phyloP scores from a whole-genome alignment of 2,888 invertebrate genomes.

The Branchipolynoe longqiensis region DNA sequence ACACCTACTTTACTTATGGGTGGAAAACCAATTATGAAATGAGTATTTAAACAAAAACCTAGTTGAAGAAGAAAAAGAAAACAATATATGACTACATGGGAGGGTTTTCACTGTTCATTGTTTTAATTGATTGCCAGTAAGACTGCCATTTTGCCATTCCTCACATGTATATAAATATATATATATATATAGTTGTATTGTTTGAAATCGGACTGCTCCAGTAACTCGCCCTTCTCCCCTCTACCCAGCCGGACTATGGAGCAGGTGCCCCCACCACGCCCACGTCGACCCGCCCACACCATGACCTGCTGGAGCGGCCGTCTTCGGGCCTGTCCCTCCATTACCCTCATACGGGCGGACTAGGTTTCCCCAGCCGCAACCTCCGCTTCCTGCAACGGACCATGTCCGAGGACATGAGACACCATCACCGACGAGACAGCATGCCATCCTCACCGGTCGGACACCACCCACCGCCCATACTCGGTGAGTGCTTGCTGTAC shows the following conservation, averaged over 20 bases:
- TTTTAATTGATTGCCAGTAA: no score
- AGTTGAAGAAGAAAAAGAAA: no score
- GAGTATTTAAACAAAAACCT: no score
- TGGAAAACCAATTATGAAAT: no score
- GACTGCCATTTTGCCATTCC: no score
- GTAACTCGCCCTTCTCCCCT: background rate
- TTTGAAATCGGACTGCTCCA: no score
- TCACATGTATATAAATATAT: no score
- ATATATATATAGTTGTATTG: no score
- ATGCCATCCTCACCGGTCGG: slow-evolving; percentile 72
- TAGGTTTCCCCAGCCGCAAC: slow-evolving; percentile 15
- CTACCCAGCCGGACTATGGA: slow-evolving; percentile 20
- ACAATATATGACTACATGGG: no score
- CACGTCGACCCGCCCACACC: slow-evolving; percentile 6
- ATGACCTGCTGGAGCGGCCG: slow-evolving; percentile 21
- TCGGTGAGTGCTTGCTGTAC: slow-evolving; percentile 64
- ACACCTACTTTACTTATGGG: no score
- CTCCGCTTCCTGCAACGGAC: slow-evolving; percentile 80
- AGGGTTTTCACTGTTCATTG: no score
- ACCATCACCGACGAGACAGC: slow-evolving; percentile 79
- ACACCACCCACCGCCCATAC: slow-evolving; percentile 60
- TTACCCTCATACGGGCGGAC: slow-evolving; percentile 65
- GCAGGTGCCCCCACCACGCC: slow-evolving; percentile 22
- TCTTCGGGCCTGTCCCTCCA: slow-evolving; percentile 66
- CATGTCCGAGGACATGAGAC: slow-evolving; percentile 81